These are phyloP conservation scores for Caenorhabditis becei DNA, from an alignment of 2,888 invertebrate species.

Conservation along the genomic window DNA sequence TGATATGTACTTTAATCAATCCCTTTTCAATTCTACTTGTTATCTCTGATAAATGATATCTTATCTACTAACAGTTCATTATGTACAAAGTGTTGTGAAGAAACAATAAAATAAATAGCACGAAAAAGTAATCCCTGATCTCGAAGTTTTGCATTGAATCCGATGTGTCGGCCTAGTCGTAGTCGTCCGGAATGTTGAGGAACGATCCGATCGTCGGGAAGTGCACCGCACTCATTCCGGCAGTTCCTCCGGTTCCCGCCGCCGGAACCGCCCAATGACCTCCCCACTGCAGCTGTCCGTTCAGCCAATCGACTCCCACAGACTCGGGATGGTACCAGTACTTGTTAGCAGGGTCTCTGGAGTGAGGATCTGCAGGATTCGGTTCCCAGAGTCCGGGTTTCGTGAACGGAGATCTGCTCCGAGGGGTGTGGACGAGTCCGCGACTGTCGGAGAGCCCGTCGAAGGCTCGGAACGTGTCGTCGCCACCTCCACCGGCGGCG, in stretches of 20 bases:
- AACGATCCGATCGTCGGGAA: constrained; percentile 71
- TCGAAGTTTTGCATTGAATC: constrained; percentile 27
- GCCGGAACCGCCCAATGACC: constrained; percentile 75
- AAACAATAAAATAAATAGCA: constrained; percentile 11
- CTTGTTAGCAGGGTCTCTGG: constrained; percentile 75
- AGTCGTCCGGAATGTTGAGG: constrained; percentile 73
- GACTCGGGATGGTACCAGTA: constrained; percentile 73
- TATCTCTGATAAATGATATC: no score
- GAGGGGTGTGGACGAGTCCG: constrained; percentile 68
- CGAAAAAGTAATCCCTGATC: constrained; percentile 42
- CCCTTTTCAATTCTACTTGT: no score
- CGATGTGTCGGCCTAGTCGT: constrained; percentile 53
- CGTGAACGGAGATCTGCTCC: constrained; percentile 71
- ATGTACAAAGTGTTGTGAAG: no score
- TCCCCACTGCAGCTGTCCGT: constrained; percentile 73
- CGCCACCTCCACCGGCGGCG: constrained; percentile 54
- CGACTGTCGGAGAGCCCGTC: constrained; percentile 68
- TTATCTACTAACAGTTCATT: no score
- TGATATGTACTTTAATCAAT: no score
- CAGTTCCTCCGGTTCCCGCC: constrained; percentile 70
- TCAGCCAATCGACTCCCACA: constrained; percentile 74
- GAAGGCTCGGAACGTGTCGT: constrained; percentile 66
- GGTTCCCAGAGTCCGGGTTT: constrained; percentile 76
- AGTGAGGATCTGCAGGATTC: constrained; percentile 75
- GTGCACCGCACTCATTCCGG: constrained; percentile 68